Evolutionary conservation across 2,113 vertebrate species (phyloP).

Genomic region (Pagrus major): DNA sequence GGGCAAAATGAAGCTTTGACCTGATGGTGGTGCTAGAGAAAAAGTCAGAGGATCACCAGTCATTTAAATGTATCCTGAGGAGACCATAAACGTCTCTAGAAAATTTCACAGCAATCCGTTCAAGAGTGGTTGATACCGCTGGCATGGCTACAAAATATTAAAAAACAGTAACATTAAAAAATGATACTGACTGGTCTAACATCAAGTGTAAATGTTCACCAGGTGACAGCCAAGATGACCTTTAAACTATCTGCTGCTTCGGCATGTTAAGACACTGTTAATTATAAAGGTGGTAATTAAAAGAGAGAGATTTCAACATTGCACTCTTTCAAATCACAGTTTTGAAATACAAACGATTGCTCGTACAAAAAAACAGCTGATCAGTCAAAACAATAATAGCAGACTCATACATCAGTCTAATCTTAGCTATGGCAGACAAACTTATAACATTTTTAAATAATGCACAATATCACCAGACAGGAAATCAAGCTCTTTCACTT

Average conservation of each 20-base stretch:
- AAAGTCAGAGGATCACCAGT: background rate
- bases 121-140: background rate
- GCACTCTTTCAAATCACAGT: no score
- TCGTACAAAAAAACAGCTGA: background rate
- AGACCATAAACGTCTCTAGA: no score
- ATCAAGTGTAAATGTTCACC: no score
- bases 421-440: background rate
- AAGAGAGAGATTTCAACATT: no score
- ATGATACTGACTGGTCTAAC: no score
- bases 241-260: background rate
- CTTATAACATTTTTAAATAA: background rate
- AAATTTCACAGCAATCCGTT: background rate
- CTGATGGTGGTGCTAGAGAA: background rate
- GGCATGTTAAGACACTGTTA: background rate
- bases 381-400: background rate
- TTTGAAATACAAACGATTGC: background rate
- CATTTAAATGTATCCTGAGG: background rate
- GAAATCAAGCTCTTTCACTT: conserved; percentile 25
- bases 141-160: no score
- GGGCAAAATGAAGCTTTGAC: background rate
- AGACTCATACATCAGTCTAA: no score
- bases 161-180: no score
- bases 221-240: background rate
- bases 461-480: background rate
- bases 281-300: background rate